phyloP scores from a whole-genome alignment of 2,113 vertebrate genomes.

The Phalacrocorax brasilianus region DNA sequence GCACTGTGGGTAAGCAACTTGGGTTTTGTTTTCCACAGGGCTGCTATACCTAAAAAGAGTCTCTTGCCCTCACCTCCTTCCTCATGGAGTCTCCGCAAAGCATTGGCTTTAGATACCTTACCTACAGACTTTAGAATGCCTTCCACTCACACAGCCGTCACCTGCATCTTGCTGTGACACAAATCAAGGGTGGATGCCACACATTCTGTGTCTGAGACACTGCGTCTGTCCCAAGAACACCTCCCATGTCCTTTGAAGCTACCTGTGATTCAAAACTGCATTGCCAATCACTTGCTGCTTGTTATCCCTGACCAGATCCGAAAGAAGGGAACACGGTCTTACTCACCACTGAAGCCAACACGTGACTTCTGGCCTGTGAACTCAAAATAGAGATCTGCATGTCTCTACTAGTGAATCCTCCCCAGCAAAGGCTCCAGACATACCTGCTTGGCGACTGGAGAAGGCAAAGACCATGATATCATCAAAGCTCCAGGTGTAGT shows the following conservation, averaged over 20 bases:
- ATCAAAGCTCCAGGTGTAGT: conserved; percentile 97
- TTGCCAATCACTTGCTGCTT: neutral
- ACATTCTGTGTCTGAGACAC: neutral
- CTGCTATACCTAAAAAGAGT: neutral
- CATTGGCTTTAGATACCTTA: neutral
- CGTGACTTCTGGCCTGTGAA: neutral
- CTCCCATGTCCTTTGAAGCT: neutral
- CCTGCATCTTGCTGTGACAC: neutral
- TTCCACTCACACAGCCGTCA: neutral
- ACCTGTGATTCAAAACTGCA: neutral
- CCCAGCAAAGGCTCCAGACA: neutral
- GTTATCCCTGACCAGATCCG: neutral
- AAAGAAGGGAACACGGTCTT: neutral
- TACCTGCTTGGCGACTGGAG: conserved; percentile 91
- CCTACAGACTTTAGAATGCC: neutral
- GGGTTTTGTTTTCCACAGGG: neutral
- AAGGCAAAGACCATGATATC: conserved; percentile 99
- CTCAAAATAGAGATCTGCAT: neutral
- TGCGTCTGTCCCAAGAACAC: neutral
- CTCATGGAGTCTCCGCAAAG: neutral
- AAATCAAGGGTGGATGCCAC: neutral
- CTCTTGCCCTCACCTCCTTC: neutral
- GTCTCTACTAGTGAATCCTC: neutral
- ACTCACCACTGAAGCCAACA: neutral
- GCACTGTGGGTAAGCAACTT: neutral